A percentile compares a stretch with the other conserved stretches of the same genome.
Conservation (phyloP, 2,888 invertebrate species). For the Eupelmus urozonus region DNA sequence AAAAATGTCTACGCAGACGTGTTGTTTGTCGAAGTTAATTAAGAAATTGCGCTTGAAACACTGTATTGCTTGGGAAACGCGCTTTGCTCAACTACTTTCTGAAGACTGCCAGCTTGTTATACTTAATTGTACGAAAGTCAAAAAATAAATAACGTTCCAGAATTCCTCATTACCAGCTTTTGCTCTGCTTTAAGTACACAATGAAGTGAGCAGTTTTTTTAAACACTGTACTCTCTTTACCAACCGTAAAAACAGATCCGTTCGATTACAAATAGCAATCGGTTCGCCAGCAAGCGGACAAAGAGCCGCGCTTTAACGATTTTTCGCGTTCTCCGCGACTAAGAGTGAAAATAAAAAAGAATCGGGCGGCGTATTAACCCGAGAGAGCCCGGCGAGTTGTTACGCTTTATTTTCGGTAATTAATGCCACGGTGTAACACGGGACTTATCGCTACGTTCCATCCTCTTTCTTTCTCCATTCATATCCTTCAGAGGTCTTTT, state of each 20-base stretch:
- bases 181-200: too few species aligned
- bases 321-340: background rate
- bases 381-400: background rate
- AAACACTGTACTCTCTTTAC: too few species aligned
- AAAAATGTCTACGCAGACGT: conserved; percentile 12
- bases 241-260: conserved; percentile 27
- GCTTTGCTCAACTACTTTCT: too few species aligned
- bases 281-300: too few species aligned
- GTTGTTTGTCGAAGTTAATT: too few species aligned
- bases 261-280: conserved; percentile 25
- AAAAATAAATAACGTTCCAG: too few species aligned
- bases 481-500: background rate
- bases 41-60: background rate
- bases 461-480: background rate
- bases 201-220: too few species aligned
- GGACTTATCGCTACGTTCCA: conserved; percentile 47
- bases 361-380: too few species aligned
- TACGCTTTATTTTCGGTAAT: conserved; percentile 53
- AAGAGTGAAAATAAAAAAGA: conserved; percentile 27
- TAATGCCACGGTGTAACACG: conserved; percentile 52
- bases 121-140: too few species aligned
- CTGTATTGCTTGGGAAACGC: background rate
- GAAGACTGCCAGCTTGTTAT: too few species aligned
- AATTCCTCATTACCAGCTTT: too few species aligned
- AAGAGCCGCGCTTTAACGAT: conserved; percentile 4